Evolutionary conservation across 2,797 vertebrate genomes (phyloP).

Genomic region (Falco novaeseelandiae): DNA sequence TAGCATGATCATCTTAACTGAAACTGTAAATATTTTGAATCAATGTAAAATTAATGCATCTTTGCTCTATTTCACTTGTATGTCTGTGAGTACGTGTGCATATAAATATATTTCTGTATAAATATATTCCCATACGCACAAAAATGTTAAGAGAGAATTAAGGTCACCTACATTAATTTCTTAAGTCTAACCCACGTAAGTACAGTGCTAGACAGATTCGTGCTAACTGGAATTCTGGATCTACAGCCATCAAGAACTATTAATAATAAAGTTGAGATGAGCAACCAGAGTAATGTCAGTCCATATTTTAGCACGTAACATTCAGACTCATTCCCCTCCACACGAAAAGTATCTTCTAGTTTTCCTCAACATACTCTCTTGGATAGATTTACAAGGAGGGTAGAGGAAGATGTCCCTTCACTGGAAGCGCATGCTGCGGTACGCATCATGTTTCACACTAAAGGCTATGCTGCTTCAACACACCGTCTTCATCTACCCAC

Average conservation of each 20-base stretch:
- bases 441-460: background rate
- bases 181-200: background rate
- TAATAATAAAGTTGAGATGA: background rate
- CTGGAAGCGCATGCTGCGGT: background rate
- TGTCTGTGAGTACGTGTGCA: slow-evolving; percentile 1
- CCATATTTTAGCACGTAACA: fast-evolving
- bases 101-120: background rate
- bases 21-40: slow-evolving; percentile 69
- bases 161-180: background rate
- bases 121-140: background rate
- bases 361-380: background rate
- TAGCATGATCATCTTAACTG: background rate
- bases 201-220: background rate
- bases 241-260: background rate
- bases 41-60: slow-evolving; percentile 59
- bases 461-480: background rate
- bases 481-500: background rate
- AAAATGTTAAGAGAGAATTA: background rate
- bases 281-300: background rate
- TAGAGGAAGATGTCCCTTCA: background rate
- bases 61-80: slow-evolving; percentile 22
- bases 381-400: background rate
- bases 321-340: background rate
- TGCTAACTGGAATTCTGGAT: background rate
- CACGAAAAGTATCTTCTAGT: background rate